Conservation (phyloP, 2,888 invertebrate species). For the Temnothorax ravouxi region DNA sequence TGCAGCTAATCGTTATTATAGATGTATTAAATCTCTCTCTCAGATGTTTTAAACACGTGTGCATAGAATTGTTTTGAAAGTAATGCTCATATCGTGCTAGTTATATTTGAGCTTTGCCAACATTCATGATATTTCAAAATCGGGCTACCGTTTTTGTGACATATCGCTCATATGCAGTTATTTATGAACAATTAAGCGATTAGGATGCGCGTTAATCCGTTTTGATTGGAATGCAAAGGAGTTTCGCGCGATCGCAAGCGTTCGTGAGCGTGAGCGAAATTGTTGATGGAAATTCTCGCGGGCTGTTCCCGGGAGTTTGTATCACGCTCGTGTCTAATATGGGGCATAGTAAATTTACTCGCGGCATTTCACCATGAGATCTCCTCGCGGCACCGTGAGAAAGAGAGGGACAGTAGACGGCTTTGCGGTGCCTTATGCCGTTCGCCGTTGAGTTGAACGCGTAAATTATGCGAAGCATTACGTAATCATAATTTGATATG, state of each 20-base stretch:
- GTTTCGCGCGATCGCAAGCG: constrained; percentile 4
- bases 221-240: constrained; percentile 17
- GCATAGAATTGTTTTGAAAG: not conserved
- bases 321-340: constrained; percentile 25
- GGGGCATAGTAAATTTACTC: constrained; percentile 35
- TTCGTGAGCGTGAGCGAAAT: constrained; percentile 1
- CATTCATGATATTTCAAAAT: constrained; percentile 1
- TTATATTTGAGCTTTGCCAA: not conserved
- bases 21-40: not conserved
- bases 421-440: not conserved
- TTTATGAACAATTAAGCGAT: constrained; percentile 20
- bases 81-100: not conserved
- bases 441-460: constrained; percentile 11
- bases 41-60: not conserved
- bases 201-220: not conserved
- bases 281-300: constrained; percentile 30
- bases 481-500: constrained; percentile 32
- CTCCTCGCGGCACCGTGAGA: not conserved
- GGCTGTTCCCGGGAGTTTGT: constrained; percentile 16
- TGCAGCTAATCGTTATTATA: not conserved
- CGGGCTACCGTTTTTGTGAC: not conserved
- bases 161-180: not conserved
- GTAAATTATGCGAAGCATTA: constrained; percentile 37
- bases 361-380: not conserved
- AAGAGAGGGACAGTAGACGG: not conserved